These are phyloP conservation scores for Chloroceryle aenea DNA, from an alignment of 2,113 vertebrate species.

Conservation along the genomic window DNA sequence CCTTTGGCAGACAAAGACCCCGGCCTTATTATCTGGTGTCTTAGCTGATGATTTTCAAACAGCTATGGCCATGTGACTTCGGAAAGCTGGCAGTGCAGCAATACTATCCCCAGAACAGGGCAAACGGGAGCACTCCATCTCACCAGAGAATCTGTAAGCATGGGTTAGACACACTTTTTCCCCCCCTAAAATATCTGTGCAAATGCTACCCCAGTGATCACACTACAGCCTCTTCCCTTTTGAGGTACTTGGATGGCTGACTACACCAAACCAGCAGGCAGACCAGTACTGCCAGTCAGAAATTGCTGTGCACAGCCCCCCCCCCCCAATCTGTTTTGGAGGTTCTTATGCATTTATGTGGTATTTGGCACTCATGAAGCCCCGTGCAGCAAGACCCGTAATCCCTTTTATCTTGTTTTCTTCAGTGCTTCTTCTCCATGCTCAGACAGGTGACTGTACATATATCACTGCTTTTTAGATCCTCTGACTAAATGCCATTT, in stretches of 20 bases:
- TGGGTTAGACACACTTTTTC: not conserved
- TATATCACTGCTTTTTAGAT: not conserved
- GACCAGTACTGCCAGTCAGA: not conserved
- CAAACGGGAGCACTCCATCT: rapidly evolving
- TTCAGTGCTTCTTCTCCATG: not conserved
- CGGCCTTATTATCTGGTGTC: not conserved
- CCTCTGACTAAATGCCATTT: not conserved
- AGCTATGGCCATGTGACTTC: not conserved
- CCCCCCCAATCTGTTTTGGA: not conserved
- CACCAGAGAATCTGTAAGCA: not conserved
- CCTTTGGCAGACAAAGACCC: not conserved
- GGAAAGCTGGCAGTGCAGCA: not conserved
- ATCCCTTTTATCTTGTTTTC: not conserved
- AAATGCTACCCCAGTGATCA: not conserved
- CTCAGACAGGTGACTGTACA: not conserved
- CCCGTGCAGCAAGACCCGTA: not conserved
- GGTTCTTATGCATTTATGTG: not conserved
- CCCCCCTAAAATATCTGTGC: not conserved
- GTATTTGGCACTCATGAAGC: not conserved
- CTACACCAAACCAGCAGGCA: not conserved
- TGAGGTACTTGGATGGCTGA: not conserved
- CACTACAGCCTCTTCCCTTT: not conserved
- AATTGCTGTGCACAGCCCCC: not conserved
- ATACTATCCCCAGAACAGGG: not conserved
- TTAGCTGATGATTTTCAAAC: not conserved